These are phyloP conservation scores for Saccopteryx leptura DNA, from an alignment of 2,113 vertebrate genomes.

Conservation along the genomic window DNA sequence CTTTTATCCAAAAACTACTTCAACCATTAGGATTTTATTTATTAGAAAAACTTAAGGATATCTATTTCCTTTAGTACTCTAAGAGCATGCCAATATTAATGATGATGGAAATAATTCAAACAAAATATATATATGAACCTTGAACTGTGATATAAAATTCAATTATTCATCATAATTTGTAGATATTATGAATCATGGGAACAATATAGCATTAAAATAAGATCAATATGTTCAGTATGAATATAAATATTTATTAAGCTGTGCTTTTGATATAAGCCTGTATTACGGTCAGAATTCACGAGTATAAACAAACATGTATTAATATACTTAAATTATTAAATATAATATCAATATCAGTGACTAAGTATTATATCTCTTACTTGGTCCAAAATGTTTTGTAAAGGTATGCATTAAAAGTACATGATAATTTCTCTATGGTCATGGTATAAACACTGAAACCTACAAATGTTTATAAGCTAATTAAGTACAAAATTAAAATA, in stretches of 20 bases:
- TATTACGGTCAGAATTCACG: constrained; percentile 19
- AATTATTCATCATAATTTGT: not conserved
- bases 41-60: not conserved
- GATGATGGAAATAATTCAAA: not conserved
- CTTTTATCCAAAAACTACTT: not conserved
- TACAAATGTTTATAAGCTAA: not conserved
- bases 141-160: not conserved
- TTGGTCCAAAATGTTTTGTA: not conserved
- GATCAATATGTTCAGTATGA: constrained; percentile 8
- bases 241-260: not conserved
- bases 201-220: not conserved
- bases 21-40: not conserved
- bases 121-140: not conserved
- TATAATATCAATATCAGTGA: not conserved
- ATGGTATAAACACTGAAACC: not conserved
- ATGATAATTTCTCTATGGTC: not conserved
- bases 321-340: constrained; percentile 21
- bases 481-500: not conserved
- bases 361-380: not conserved
- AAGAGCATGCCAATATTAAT: not conserved
- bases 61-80: not conserved
- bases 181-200: not conserved
- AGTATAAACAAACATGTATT: not conserved
- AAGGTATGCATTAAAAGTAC: not conserved
- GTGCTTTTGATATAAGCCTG: not conserved